Conservation (phyloP, 2,113 vertebrate genomes). For the Serinus canaria region DNA sequence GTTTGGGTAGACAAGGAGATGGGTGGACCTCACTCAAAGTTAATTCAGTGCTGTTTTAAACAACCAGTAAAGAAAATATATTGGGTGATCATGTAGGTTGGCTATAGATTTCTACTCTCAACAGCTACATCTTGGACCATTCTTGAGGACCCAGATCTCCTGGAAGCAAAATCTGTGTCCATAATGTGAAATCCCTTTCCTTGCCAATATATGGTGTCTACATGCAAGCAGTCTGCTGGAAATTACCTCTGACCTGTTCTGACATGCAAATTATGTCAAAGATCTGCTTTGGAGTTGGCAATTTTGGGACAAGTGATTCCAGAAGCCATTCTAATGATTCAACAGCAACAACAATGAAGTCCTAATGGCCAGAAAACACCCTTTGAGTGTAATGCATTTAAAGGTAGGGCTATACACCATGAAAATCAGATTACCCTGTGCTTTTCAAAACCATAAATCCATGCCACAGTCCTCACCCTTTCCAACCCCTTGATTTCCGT, state of each 20-base stretch:
- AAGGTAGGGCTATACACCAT: not conserved
- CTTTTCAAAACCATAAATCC: not conserved
- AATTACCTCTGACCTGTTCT: not conserved
- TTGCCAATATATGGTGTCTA: not conserved
- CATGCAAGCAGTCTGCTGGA: not conserved
- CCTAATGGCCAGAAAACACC: not conserved
- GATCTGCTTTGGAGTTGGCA: not conserved
- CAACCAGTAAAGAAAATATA: not conserved
- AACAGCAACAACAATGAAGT: not conserved
- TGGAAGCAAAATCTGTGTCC: not conserved
- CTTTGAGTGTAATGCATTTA: not conserved
- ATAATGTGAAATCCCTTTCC: not conserved
- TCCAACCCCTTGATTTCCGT: not conserved
- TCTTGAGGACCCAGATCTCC: not conserved
- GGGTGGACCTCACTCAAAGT: not conserved
- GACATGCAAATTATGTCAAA: not conserved
- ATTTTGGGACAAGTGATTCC: not conserved
- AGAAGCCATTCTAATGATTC: not conserved
- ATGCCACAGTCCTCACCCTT: not conserved
- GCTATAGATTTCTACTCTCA: rapidly evolving
- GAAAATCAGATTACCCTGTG: not conserved
- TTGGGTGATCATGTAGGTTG: not conserved
- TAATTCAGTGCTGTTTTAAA: not conserved
- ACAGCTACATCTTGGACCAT: not conserved
- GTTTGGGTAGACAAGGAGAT: not conserved